Conservation (phyloP, 2,113 vertebrate genomes). For the Poeciliopsis prolifica region DNA sequence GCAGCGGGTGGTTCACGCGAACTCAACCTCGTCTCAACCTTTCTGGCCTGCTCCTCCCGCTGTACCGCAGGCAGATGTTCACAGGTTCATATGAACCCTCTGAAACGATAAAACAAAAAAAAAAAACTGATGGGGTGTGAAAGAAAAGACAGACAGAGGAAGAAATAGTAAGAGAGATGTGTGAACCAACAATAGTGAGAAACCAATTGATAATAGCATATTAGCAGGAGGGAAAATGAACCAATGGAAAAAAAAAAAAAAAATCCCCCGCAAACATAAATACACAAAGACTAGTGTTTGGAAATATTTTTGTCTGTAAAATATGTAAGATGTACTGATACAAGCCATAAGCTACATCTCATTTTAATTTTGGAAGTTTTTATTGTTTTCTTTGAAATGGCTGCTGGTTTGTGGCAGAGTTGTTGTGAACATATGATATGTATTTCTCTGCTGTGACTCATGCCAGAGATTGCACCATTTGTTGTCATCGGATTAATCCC, state of each 20-base stretch:
- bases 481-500: conserved; percentile 76
- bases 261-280: neutral
- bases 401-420: conserved; percentile 41
- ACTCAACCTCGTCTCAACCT: conserved; percentile 72
- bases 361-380: conserved; percentile 15
- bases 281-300: neutral
- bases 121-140: conserved; percentile 57
- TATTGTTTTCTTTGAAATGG: conserved; percentile 17
- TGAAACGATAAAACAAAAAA: conserved; percentile 5
- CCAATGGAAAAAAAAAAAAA: conserved; percentile 41
- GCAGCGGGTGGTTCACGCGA: conserved; percentile 69
- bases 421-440: conserved; percentile 67
- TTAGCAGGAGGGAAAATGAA: conserved; percentile 61
- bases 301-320: neutral
- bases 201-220: conserved; percentile 60
- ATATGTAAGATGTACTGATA: conserved; percentile 1
- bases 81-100: conserved; percentile 64
- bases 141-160: conserved; percentile 47
- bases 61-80: conserved; percentile 76
- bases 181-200: conserved; percentile 45
- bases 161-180: conserved; percentile 48
- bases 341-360: conserved; percentile 10
- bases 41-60: conserved; percentile 53
- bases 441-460: conserved; percentile 60
- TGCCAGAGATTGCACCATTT: conserved; percentile 73